These are phyloP conservation scores for Orthonyx spaldingii DNA, from an alignment of 2,113 vertebrate species.

Conservation along the genomic window DNA sequence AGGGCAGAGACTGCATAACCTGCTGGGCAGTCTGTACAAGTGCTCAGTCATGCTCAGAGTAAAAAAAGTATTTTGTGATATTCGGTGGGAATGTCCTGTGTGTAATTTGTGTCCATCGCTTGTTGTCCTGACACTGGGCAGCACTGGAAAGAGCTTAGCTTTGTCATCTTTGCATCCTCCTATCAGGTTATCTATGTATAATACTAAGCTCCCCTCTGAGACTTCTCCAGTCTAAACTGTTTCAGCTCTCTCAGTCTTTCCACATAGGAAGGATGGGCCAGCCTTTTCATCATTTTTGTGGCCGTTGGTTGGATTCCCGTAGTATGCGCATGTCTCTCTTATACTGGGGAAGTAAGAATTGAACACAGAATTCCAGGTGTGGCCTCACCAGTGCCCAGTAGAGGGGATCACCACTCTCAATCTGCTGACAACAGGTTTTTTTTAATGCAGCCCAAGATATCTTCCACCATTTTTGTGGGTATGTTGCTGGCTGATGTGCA, in stretches of 20 bases:
- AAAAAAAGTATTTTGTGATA: neutral
- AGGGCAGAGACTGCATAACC: neutral
- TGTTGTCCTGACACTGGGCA: neutral
- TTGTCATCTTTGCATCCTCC: neutral
- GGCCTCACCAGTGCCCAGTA: neutral
- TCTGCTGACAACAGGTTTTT: neutral
- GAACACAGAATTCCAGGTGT: neutral
- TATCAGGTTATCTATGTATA: neutral
- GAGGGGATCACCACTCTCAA: neutral
- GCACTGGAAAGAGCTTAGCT: neutral
- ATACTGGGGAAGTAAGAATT: neutral
- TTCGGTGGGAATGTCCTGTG: neutral
- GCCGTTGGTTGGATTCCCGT: neutral
- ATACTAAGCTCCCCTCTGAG: neutral
- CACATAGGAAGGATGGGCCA: neutral
- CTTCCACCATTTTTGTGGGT: neutral
- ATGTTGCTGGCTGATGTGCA: neutral
- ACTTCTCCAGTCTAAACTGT: neutral
- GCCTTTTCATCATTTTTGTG: neutral
- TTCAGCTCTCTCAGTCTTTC: neutral
- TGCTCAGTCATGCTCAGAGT: fast-evolving
- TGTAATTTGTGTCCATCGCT: neutral
- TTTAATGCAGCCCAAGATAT: neutral
- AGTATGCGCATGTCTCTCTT: neutral
- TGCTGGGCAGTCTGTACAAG: neutral